A percentile compares a stretch with the other conserved stretches of the same genome.
These are phyloP conservation scores for Drosophila austrosaltans DNA, from an alignment of 2,888 invertebrate genomes.

Conservation along the genomic window DNA sequence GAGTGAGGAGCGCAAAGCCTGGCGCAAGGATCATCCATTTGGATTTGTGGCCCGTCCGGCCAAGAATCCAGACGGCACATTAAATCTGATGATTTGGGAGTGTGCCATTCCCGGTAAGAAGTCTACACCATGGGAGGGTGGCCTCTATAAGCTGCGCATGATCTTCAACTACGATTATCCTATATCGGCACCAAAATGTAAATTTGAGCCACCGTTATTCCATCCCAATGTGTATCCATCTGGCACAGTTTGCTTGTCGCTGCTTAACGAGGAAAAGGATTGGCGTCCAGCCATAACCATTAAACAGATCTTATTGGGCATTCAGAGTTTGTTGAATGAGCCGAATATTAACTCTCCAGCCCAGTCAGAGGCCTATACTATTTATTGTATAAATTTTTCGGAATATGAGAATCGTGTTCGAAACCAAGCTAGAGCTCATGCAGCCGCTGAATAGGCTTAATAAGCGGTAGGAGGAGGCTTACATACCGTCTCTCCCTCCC, in stretches of 20 bases:
- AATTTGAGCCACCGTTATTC: conserved; percentile 99
- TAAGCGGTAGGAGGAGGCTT: conserved; percentile 55
- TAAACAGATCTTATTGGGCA: conserved; percentile 98
- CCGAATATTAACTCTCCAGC: conserved; percentile 99
- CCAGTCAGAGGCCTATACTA: conserved; percentile 99
- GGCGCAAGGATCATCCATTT: conserved; percentile 99
- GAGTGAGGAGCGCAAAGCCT: conserved; percentile 98
- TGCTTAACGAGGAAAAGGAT: conserved; percentile 98
- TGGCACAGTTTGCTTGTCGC: conserved; percentile 93
- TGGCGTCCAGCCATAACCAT: conserved; percentile 99
- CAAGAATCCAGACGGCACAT: conserved; percentile 96
- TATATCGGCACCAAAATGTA: conserved; percentile 99
- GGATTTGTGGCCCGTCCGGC: conserved; percentile 98
- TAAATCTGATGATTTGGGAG: conserved; percentile 99
- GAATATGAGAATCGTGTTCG: conserved; percentile 98
- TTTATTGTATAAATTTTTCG: conserved; percentile 97
- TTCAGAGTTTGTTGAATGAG: conserved; percentile 98
- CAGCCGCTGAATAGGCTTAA: conserved; percentile 87
- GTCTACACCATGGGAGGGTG: conserved; percentile 98
- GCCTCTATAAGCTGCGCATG: conserved; percentile 98
- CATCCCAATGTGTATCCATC: conserved; percentile 98
- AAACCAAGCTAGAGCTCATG: conserved; percentile 97
- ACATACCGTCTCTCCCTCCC: conserved; percentile 14
- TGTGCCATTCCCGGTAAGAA: conserved; percentile 99
- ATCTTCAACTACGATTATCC: conserved; percentile 99